A percentile compares a stretch with the other conserved stretches of the same genome.
phyloP scores from a whole-genome alignment of 2,888 invertebrate species.

The Embidobia sp. region DNA sequence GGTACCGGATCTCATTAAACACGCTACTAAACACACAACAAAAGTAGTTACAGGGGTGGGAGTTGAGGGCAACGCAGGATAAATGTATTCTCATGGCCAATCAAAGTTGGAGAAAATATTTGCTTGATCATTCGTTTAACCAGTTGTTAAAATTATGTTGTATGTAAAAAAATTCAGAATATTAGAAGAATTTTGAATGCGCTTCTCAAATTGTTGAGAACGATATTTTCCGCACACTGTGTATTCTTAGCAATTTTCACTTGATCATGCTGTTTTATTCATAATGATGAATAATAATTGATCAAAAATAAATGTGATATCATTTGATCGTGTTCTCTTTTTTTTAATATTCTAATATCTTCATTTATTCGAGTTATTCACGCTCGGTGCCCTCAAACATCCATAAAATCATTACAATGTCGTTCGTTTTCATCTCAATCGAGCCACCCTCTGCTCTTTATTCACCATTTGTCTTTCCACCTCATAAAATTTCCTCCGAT shows the following conservation, averaged over 20 bases:
- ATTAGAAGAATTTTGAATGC: no score
- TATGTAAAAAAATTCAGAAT: no score
- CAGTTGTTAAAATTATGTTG: no score
- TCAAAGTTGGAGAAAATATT: neutral
- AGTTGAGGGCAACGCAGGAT: slow-evolving; percentile 23
- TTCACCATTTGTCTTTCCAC: slow-evolving; percentile 31
- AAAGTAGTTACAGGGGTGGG: slow-evolving; percentile 28
- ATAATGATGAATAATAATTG: no score
- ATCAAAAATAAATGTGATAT: no score
- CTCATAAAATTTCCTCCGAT: slow-evolving; percentile 23
- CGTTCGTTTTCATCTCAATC: slow-evolving; percentile 8
- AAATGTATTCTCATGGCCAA: slow-evolving; percentile 24
- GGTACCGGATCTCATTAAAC: slow-evolving; percentile 74
- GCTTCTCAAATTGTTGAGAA: no score
- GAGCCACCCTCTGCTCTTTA: slow-evolving; percentile 2
- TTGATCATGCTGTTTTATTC: no score
- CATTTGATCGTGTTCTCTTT: no score
- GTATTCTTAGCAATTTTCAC: no score
- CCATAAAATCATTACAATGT: slow-evolving; percentile 22
- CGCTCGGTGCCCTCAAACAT: neutral
- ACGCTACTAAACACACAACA: slow-evolving; percentile 66
- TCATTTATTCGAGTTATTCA: slow-evolving; percentile 1
- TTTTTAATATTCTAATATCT: no score
- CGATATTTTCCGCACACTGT: no score
- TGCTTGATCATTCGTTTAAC: slow-evolving; percentile 3